phyloP scores from a whole-genome alignment of 2,797 vertebrate genomes.

The Gephyroberyx darwinii region DNA sequence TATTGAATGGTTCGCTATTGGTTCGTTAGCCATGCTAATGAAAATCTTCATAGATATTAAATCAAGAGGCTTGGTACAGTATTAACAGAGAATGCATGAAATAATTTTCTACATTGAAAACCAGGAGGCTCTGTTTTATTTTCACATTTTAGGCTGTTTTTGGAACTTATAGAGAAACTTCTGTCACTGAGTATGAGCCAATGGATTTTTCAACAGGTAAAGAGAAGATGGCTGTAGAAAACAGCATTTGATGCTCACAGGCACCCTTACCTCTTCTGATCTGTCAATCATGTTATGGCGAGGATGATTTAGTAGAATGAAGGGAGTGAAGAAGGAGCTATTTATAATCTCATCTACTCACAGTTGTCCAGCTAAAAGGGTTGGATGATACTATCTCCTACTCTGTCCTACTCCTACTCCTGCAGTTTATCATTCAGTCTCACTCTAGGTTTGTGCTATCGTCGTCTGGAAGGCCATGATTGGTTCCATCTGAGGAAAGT shows the following conservation, averaged over 20 bases:
- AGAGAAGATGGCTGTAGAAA: no score
- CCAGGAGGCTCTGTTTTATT: no score
- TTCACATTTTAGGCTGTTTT: no score
- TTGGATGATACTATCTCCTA: conserved; percentile 33
- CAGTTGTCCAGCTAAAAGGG: conserved; percentile 38
- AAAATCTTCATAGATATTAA: no score
- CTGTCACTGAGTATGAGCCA: neutral
- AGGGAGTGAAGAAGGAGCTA: conserved; percentile 23
- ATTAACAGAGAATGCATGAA: no score
- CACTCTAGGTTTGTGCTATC: conserved; percentile 38
- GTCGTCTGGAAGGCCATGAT: conserved; percentile 34
- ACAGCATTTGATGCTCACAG: no score
- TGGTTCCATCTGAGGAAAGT: conserved; percentile 19
- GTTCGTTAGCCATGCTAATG: no score
- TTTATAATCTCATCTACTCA: conserved; percentile 3
- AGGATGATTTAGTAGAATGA: conserved; percentile 24
- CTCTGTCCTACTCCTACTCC: conserved; percentile 25
- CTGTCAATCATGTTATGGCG: neutral
- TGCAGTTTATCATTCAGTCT: conserved; percentile 29
- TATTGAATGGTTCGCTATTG: no score
- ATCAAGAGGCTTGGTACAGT: no score
- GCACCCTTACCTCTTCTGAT: no score
- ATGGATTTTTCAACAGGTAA: conserved; percentile 8
- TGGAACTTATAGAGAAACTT: no score
- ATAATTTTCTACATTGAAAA: no score